Evolutionary conservation across 2,113 vertebrate species (phyloP), one percentile per base, ranked within the genome.

Genomic region (Anser brachyrhynchus): DNA sequence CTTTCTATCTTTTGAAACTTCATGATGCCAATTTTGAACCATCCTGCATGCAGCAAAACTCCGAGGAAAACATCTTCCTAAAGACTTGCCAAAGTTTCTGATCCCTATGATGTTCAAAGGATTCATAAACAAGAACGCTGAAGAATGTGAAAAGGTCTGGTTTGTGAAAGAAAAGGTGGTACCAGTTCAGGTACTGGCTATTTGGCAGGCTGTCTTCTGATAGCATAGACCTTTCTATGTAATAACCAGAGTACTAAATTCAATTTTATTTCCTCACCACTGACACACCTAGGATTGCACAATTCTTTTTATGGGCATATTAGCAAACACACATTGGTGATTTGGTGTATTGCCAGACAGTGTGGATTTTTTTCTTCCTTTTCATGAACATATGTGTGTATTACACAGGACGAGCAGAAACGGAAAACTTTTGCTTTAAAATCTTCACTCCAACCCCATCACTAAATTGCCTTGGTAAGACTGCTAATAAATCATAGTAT

Each of bases 11-110:
- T 87, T 76, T 43, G 10, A 33, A 78, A 55, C 4, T 29, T 84
- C 41, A 61, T 3, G 52, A 43, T 22, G 10, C 35, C 17, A 62
- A 1, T 78, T 79, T 37, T 66, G 39, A 84, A 58, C 15, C 37
- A 69, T 8, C 5, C 2, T 0, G 0, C 39, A 9, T 19, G 6
- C 41, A 74, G n/a, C 8, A 62, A 41, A 84, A 57, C 3, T 1
- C 43, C 78, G 21, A 5, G 18, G 16, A 84, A 73, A 65, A 7
- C 10, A 37, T 35, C 5, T 13, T 72, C 37, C 39, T 8, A 66
- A 82, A 77, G 3, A 5, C 3, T 74, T 83, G 16, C 5, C 18
- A 44, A 90, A 93, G 67, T 54, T 85, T 41, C 55, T 65, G 21
- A 13, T 15, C 28, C 2, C 29, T 51, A 5, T 70, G 16, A 33